These are phyloP conservation scores for Harmothoe impar DNA, from an alignment of 2,888 invertebrate species.

Conservation along the genomic window DNA sequence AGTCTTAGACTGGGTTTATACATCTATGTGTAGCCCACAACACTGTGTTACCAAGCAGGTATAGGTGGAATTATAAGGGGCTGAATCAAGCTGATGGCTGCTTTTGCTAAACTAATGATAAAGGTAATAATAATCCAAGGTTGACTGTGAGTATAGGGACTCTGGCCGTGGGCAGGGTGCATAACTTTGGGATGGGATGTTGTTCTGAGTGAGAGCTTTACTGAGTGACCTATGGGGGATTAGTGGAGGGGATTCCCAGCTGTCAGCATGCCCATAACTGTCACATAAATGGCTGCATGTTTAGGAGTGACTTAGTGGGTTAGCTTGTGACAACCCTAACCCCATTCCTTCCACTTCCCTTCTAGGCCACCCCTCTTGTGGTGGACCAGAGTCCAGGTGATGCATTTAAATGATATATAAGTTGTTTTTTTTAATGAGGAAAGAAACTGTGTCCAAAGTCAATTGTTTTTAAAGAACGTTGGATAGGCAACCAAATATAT, in stretches of 20 bases:
- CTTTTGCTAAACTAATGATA: no score
- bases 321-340: not conserved
- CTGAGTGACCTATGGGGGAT: not conserved
- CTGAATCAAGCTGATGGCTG: not conserved
- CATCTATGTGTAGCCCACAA: no score
- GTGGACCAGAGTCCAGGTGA: slow-evolving; percentile 54
- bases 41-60: not conserved
- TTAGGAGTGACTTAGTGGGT: not conserved
- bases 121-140: not conserved
- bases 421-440: not conserved
- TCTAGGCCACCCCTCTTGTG: not conserved
- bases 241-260: not conserved
- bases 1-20: no score
- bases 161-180: not conserved
- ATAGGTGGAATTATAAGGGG: not conserved
- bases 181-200: not conserved
- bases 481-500: not conserved
- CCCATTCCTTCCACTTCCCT: slow-evolving; percentile 3
- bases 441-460: not conserved
- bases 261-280: not conserved
- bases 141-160: slow-evolving; percentile 8
- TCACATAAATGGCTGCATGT: not conserved
- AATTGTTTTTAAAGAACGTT: not conserved
- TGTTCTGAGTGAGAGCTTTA: slow-evolving; percentile 11
- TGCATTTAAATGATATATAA: slow-evolving; percentile 18